Evolutionary conservation across 1,140 invertebrate species (phyloP).

Genomic region (Neomicropteryx cornuta): DNA sequence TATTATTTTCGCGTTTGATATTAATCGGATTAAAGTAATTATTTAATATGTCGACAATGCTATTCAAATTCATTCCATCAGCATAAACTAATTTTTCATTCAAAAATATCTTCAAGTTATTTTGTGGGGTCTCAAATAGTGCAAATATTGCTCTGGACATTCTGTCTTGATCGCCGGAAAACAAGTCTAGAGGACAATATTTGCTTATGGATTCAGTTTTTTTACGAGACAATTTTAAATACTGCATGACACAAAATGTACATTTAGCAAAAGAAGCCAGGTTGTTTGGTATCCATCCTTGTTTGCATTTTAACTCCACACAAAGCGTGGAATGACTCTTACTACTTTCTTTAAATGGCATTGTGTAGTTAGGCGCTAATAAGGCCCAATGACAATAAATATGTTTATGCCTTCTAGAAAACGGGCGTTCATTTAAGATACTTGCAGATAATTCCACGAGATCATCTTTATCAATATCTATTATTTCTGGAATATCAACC

Average conservation of each 20-base stretch:
- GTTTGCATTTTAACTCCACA: slow-evolving; percentile 68
- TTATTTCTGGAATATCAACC: slow-evolving; percentile 22
- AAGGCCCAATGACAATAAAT: slow-evolving; percentile 24
- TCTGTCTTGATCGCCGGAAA: slow-evolving; percentile 46
- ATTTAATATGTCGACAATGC: too few species aligned
- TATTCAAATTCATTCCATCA: too few species aligned
- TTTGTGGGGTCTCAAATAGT: slow-evolving; percentile 54
- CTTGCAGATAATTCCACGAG: slow-evolving; percentile 17
- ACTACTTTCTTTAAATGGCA: slow-evolving; percentile 17
- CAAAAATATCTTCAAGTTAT: slow-evolving; percentile 60
- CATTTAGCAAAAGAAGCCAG: slow-evolving; percentile 44
- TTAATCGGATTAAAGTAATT: slow-evolving; percentile 7
- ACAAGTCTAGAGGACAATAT: slow-evolving; percentile 66
- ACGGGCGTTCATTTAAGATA: slow-evolving; percentile 21
- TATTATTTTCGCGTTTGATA: slow-evolving; percentile 1
- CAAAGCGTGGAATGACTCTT: slow-evolving; percentile 36
- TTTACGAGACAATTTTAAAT: slow-evolving; percentile 46
- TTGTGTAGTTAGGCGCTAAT: slow-evolving; percentile 27
- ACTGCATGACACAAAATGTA: slow-evolving; percentile 60
- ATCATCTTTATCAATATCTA: slow-evolving; percentile 20
- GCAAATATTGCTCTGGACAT: slow-evolving; percentile 49
- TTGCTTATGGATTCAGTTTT: slow-evolving; percentile 37
- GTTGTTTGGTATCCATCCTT: slow-evolving; percentile 47
- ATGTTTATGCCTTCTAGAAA: slow-evolving; percentile 23
- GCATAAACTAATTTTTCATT: slow-evolving; percentile 47